Percentiles rank a stretch among this genome's conserved stretches.
Conservation (phyloP, 2,113 vertebrate genomes). For the Thunnus thynnus region DNA sequence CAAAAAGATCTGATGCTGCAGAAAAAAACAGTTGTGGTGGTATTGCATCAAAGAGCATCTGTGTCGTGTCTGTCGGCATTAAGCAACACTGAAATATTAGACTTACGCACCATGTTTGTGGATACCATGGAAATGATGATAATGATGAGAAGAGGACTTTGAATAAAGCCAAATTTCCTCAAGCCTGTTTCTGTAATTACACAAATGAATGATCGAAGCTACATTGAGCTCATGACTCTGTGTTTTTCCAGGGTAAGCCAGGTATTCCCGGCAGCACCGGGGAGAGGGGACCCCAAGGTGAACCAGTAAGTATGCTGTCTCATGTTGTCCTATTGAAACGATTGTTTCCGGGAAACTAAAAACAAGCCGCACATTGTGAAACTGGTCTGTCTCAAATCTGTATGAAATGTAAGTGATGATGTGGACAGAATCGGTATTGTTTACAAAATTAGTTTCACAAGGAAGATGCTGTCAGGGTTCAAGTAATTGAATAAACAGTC, state of each 20-base stretch:
- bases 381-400: not conserved
- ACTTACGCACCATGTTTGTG: constrained; percentile 18
- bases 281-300: constrained; percentile 89
- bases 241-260: constrained; percentile 86
- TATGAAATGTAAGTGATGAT: not conserved
- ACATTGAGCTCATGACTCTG: constrained; percentile 9
- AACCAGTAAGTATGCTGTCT: constrained; percentile 87
- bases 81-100: constrained; percentile 10
- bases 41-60: constrained; percentile 10
- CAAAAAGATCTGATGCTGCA: not conserved
- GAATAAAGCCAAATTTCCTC: not conserved
- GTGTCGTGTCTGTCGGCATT: constrained; percentile 12
- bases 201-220: constrained; percentile 10
- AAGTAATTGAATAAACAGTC: not conserved
- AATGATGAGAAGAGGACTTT: not conserved
- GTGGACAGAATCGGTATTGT: not conserved
- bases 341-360: constrained; percentile 26
- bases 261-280: constrained; percentile 88
- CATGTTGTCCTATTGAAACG: not conserved
- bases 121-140: not conserved
- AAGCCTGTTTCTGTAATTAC: constrained; percentile 10
- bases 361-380: constrained; percentile 1
- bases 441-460: not conserved
- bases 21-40: not conserved
- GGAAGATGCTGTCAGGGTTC: not conserved